A percentile compares a stretch with the other conserved stretches of the same genome.
Conservation (phyloP, 2,888 invertebrate species). For the Thalpophila matura region DNA sequence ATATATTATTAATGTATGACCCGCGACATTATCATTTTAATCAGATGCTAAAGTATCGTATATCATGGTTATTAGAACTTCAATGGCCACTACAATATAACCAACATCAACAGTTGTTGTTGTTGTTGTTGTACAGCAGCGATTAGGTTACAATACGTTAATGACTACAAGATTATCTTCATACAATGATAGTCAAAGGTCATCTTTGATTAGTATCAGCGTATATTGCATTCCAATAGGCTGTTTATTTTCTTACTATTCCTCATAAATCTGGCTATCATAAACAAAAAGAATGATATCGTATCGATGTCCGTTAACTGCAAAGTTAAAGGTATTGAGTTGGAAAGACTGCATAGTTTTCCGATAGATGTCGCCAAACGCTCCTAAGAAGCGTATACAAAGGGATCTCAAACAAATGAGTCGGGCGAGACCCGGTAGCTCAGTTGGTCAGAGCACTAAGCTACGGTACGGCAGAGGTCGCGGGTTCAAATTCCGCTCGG, state of each 20-base stretch:
- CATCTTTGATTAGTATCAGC: constrained; percentile 6
- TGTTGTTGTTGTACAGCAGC: not conserved
- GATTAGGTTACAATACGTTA: constrained; percentile 12
- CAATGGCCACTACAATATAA: not conserved
- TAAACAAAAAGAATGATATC: too few species aligned
- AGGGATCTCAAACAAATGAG: too few species aligned
- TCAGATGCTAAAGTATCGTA: not conserved
- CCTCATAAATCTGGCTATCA: too few species aligned
- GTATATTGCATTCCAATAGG: not conserved
- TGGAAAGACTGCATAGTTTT: too few species aligned
- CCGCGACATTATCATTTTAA: not conserved
- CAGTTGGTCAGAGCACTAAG: too few species aligned
- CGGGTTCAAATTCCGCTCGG: too few species aligned
- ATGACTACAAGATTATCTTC: constrained; percentile 14
- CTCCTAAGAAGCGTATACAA: too few species aligned
- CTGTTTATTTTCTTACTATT: not conserved
- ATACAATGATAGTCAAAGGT: constrained; percentile 9
- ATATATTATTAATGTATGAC: not conserved
- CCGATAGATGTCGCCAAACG: too few species aligned
- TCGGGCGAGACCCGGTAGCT: too few species aligned
- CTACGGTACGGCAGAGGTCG: too few species aligned
- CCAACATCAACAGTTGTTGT: constrained; percentile 9
- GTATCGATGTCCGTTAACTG: too few species aligned
- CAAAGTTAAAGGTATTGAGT: too few species aligned
- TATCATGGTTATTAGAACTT: constrained; percentile 8